These are phyloP conservation scores for Syncerus caffer DNA, from an alignment of 2,797 vertebrate species.

Conservation along the genomic window DNA sequence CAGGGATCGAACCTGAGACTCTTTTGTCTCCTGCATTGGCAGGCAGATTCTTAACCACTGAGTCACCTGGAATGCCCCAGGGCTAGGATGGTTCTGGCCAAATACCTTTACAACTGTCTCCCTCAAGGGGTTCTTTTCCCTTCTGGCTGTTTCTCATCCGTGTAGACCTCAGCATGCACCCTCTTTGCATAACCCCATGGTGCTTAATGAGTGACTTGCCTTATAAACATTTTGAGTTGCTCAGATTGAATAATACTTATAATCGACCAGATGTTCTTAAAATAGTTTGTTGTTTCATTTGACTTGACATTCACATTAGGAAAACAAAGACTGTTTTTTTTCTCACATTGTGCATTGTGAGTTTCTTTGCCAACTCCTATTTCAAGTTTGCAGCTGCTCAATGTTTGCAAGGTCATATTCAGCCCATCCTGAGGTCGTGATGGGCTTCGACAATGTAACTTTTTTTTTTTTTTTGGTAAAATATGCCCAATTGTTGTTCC, in stretches of 20 bases:
- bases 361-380: constrained; percentile 27
- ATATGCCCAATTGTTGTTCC: background rate
- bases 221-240: background rate
- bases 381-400: constrained; percentile 27
- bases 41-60: background rate
- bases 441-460: background rate
- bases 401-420: background rate
- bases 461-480: background rate
- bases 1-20: background rate
- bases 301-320: constrained; percentile 4
- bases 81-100: background rate
- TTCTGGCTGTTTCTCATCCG: background rate
- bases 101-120: accelerated
- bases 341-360: constrained; percentile 1
- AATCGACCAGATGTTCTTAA: constrained; percentile 49
- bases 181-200: accelerated
- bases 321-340: constrained; percentile 41
- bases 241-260: constrained; percentile 32
- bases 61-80: background rate
- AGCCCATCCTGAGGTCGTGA: background rate
- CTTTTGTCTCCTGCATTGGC: background rate
- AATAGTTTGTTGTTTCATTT: constrained; percentile 14
- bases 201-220: background rate
- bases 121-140: accelerated
- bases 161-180: accelerated